phyloP scores from a whole-genome alignment of 2,888 invertebrate species.

The Hipparchia sbordonii region DNA sequence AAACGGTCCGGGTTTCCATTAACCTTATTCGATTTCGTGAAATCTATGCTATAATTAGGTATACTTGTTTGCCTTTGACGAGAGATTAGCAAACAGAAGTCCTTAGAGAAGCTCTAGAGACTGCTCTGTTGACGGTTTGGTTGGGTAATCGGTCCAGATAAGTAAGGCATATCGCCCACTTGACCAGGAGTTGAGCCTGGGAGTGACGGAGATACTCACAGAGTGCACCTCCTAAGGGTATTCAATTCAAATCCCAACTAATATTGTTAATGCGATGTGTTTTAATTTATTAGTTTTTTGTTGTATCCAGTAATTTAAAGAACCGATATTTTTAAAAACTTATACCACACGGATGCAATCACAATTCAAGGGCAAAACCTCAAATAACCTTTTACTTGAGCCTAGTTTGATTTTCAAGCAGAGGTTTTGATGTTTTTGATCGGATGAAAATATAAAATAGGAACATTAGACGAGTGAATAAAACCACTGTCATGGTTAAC shows the following conservation, averaged over 20 bases:
- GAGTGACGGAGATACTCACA: background rate
- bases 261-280: background rate
- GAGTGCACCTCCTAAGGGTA: background rate
- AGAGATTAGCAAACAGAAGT: slow-evolving; percentile 10
- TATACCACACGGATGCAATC: too few species aligned
- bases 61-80: slow-evolving; percentile 7
- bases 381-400: too few species aligned
- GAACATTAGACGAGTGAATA: background rate
- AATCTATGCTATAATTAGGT: slow-evolving; percentile 17
- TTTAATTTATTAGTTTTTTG: too few species aligned
- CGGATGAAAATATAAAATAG: too few species aligned
- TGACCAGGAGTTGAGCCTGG: background rate
- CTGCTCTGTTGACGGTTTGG: background rate
- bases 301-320: too few species aligned
- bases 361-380: too few species aligned
- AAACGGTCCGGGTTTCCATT: slow-evolving; percentile 54
- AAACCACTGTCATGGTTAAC: background rate
- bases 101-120: background rate
- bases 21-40: slow-evolving; percentile 46
- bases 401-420: too few species aligned
- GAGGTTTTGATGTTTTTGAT: too few species aligned
- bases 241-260: background rate
- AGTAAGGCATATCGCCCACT: background rate
- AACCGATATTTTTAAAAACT: too few species aligned
- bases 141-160: background rate